These are phyloP conservation scores for Altica lythri DNA, from an alignment of 2,888 invertebrate species.

Conservation along the genomic window DNA sequence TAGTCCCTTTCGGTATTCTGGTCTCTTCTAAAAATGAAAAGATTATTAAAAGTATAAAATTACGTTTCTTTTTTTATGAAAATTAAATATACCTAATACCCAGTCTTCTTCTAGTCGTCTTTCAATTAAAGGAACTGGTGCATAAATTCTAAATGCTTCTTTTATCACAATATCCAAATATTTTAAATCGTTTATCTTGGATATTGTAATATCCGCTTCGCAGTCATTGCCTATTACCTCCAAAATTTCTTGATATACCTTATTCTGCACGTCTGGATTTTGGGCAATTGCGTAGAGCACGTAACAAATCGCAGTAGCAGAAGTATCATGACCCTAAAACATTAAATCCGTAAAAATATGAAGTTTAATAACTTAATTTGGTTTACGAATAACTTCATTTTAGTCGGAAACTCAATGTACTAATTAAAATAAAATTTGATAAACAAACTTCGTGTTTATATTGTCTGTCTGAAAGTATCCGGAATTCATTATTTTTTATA, in stretches of 20 bases:
- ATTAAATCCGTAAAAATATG: background rate
- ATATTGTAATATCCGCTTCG: conserved; percentile 41
- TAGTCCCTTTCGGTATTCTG: conserved; percentile 55
- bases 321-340: conserved; percentile 61
- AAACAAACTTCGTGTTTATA: no score
- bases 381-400: no score
- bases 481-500: no score
- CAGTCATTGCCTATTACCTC: conserved; percentile 44
- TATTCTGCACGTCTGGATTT: conserved; percentile 57
- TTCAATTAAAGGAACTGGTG: conserved; percentile 61
- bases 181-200: conserved; percentile 50
- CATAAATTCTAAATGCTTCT: conserved; percentile 62
- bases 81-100: conserved; percentile 38
- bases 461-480: no score
- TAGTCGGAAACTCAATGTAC: no score
- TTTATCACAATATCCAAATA: conserved; percentile 65
- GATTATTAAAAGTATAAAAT: no score
- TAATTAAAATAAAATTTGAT: no score
- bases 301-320: conserved; percentile 61
- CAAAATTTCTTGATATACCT: conserved; percentile 47
- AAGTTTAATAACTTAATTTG: no score
- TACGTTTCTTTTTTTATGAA: background rate
- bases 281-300: conserved; percentile 60
- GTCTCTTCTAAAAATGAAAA: conserved; percentile 47
- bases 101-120: conserved; percentile 57